Base-by-base conservation (phyloP, 2,797 vertebrate genomes). In the Rhinichthys osculus region DNA sequence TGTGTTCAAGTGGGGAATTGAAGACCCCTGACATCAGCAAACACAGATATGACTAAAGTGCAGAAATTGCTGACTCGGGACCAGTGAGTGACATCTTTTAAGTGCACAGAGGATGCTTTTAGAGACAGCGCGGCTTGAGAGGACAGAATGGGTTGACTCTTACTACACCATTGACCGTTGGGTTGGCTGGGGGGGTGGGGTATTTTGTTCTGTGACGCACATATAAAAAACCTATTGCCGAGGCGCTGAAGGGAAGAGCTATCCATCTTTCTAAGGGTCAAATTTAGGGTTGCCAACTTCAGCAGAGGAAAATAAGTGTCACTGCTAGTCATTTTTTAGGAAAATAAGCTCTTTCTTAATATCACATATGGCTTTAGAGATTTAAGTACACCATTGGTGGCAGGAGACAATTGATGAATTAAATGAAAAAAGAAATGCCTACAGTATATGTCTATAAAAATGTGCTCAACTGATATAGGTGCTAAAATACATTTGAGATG, bases 11-110 rank as follows among this genome's bases (percentile, higher is more conserved):
- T 66, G 70, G 59, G 85, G 62, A 85, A 82, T 82, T 80, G 81
- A 79, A 81, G 62, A 81, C 47, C 78, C 21, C 82, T 79, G 69
- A 73, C 83, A 83, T 85, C 88, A 83, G 84, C 81, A 83, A 85
- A 83, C 67, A 83, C 81, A 86, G 78, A 80, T 42, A 52, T 78
- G 72, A 70, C 73, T 77, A 81, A 86, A 88, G 79, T 70, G 78
- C 84, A 82, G 59, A 27, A 42, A 76, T 62, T 84, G 78, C 87
- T 88, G 85, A 89, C 47, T 86, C 79, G 81, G 74, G 74, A 21
- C 33, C 62, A 71, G 74, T 73, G 82, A 87, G 66, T 79, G 82
- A 82, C 82, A 79, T 79, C 67, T 47, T 69, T 82, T 78, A 85
- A 83, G 78, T 78, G 86, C 76, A 88, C 13, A 10, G 62, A 27